A percentile compares a stretch with the other conserved stretches of the same genome.
Conservation (phyloP, 2,797 vertebrate genomes). For the Urocyon cinereoargenteus region DNA sequence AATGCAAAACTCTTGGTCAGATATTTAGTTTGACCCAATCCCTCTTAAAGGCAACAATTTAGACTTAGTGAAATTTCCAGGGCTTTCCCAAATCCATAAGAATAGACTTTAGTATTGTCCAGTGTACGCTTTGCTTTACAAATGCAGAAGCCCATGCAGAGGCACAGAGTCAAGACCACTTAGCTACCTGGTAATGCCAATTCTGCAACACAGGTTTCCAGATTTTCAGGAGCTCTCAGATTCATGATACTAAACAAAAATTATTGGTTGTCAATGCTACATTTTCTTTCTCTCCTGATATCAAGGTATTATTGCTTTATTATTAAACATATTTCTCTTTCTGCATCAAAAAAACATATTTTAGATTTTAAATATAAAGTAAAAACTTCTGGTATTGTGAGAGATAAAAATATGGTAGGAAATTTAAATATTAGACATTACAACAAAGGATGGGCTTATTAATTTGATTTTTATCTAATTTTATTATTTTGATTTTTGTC, state of each 20-base stretch:
- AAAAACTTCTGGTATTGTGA: not conserved
- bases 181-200: not conserved
- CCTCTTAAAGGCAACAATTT: not conserved
- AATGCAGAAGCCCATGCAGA: not conserved
- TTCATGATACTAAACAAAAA: not conserved
- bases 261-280: not conserved
- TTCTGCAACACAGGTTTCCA: not conserved
- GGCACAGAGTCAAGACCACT: not conserved
- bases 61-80: conserved; percentile 8
- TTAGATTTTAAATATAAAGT: not conserved
- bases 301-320: not conserved
- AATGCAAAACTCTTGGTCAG: not conserved
- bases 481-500: not conserved
- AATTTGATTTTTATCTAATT: not conserved
- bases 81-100: not conserved
- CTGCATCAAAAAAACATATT: not conserved
- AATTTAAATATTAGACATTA: not conserved
- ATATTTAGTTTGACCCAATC: not conserved
- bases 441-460: not conserved
- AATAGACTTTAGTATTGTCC: not conserved
- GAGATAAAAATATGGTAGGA: not conserved
- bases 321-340: conserved; percentile 40
- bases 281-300: not conserved
- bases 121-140: not conserved
- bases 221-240: not conserved